These are phyloP conservation scores for Mythimna pallens DNA, from an alignment of 2,888 invertebrate species.

Conservation along the genomic window DNA sequence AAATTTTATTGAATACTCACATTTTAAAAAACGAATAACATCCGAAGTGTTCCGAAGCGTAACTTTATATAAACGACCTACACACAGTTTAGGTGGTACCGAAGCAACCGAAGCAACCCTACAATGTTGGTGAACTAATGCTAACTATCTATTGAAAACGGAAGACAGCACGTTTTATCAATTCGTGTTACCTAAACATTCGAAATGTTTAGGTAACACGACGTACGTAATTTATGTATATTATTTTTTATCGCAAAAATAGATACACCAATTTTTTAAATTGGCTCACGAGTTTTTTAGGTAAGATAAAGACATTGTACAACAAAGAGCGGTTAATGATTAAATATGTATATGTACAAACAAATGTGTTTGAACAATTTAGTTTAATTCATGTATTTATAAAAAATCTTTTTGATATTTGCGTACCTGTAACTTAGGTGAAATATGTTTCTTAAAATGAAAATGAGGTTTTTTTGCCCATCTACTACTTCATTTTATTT, in stretches of 20 bases:
- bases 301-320: conserved; percentile 23
- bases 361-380: no score
- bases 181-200: conserved; percentile 5
- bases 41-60: neutral
- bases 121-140: neutral
- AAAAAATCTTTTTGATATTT: no score
- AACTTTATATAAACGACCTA: no score
- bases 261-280: conserved; percentile 26
- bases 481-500: no score
- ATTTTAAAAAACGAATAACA: neutral
- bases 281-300: conserved; percentile 14
- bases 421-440: no score
- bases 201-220: no score
- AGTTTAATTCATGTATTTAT: no score
- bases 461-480: no score
- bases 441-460: no score
- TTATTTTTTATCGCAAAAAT: conserved; percentile 27
- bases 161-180: conserved; percentile 29
- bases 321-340: neutral
- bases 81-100: neutral
- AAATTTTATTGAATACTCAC: conserved; percentile 30
- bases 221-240: conserved; percentile 1
- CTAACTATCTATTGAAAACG: conserved; percentile 3
- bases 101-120: no score
- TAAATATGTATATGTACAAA: neutral